Percentiles rank a stretch among this genome's conserved stretches.
phyloP scores from a whole-genome alignment of 2,888 invertebrate species.

The Idaea aversata region DNA sequence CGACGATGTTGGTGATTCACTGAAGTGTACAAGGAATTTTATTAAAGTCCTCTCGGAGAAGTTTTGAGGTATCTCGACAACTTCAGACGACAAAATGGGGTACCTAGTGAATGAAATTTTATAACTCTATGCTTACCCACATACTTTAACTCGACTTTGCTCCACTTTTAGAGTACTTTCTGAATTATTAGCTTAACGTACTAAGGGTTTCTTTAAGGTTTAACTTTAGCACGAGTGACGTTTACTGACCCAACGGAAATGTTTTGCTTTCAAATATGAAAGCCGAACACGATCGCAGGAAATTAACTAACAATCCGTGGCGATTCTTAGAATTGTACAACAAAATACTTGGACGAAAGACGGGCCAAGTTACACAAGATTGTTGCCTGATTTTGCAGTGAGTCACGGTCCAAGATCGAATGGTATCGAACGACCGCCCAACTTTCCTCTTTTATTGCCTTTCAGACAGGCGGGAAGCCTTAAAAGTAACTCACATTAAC shows the following conservation, averaged over 20 bases:
- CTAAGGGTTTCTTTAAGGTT: constrained; percentile 13
- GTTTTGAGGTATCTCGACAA: constrained; percentile 55
- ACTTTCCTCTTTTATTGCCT: constrained; percentile 55
- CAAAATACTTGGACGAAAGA: constrained; percentile 40
- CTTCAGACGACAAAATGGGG: constrained; percentile 45
- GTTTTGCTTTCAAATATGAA: constrained; percentile 22
- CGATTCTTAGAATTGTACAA: constrained; percentile 38
- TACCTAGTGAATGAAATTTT: constrained; percentile 47
- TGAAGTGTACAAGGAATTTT: constrained; percentile 36
- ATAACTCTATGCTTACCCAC: constrained; percentile 36
- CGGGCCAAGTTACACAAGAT: constrained; percentile 49
- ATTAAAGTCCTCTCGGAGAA: constrained; percentile 41
- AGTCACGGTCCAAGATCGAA: constrained; percentile 52
- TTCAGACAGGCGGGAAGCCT: constrained; percentile 45
- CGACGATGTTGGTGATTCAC: constrained; percentile 13
- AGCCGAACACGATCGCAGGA: constrained; percentile 33
- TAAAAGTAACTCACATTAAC: constrained; percentile 49
- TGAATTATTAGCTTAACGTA: constrained; percentile 11
- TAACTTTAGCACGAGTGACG: constrained; percentile 4
- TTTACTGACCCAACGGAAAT: constrained; percentile 4
- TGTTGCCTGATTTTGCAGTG: constrained; percentile 48
- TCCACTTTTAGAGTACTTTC: constrained; percentile 19
- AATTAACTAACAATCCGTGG: constrained; percentile 37
- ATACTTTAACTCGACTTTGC: constrained; percentile 26
- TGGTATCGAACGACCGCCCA: constrained; percentile 44